These are phyloP conservation scores for Slavum lentiscoides DNA, from an alignment of 2,888 invertebrate genomes.

Conservation along the genomic window DNA sequence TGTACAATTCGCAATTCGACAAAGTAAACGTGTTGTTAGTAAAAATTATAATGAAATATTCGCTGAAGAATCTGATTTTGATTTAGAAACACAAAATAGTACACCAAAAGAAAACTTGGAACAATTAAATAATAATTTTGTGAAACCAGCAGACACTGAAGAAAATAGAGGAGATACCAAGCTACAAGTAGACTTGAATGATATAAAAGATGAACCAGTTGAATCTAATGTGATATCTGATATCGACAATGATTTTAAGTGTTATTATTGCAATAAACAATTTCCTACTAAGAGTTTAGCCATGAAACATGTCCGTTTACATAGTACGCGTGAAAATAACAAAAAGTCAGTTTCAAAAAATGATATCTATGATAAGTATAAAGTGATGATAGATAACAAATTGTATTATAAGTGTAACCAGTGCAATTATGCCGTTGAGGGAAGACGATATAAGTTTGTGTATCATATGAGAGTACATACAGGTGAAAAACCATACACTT, in stretches of 20 bases:
- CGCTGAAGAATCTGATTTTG: constrained; percentile 3
- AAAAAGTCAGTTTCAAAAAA: constrained; percentile 11
- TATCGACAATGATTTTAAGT: constrained; percentile 36
- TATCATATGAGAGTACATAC: constrained; percentile 56
- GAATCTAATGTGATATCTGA: constrained; percentile 37
- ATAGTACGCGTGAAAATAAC: neutral
- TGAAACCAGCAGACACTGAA: neutral
- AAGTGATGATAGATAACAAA: constrained; percentile 59
- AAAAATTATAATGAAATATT: constrained; percentile 14
- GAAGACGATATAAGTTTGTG: constrained; percentile 49
- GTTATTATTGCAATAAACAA: constrained; percentile 50
- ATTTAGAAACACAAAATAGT: neutral
- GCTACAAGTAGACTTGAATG: neutral
- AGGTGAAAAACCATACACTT: constrained; percentile 57
- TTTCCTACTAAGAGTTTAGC: constrained; percentile 38
- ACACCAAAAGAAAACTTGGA: neutral
- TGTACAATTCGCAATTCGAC: neutral
- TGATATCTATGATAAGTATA: constrained; percentile 55
- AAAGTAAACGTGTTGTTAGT: neutral
- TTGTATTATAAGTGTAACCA: constrained; percentile 61
- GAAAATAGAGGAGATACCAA: neutral
- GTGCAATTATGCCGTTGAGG: constrained; percentile 57
- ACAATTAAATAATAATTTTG: neutral
- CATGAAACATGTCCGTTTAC: constrained; percentile 40
- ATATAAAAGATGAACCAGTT: neutral